Evolutionary conservation across 2,888 invertebrate genomes (phyloP).

Genomic region (Labia minor): DNA sequence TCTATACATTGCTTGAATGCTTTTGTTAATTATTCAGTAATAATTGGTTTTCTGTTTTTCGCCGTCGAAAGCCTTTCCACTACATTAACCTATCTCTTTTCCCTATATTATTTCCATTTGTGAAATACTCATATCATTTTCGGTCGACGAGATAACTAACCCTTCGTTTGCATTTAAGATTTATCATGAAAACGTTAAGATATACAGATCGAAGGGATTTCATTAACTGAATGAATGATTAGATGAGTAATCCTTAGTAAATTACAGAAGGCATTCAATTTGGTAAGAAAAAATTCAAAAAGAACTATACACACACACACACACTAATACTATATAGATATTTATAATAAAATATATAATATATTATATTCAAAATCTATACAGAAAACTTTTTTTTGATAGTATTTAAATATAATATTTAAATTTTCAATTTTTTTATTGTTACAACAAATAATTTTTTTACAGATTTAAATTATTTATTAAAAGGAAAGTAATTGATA

Average conservation of each 20-base stretch:
- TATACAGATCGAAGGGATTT: neutral
- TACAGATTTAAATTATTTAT: too few relatives aligned
- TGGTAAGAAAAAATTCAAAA: too few relatives aligned
- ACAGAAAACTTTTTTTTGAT: too few relatives aligned
- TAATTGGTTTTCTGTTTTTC: neutral
- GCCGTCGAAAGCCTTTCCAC: conserved; percentile 1
- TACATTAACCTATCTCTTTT: conserved; percentile 8
- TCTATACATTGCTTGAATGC: neutral
- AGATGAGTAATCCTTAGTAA: neutral
- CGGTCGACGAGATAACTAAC: neutral
- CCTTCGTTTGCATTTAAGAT: neutral
- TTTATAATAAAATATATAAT: too few relatives aligned
- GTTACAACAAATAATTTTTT: too few relatives aligned
- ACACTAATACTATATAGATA: too few relatives aligned
- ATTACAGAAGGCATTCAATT: too few relatives aligned
- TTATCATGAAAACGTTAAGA: conserved; percentile 8
- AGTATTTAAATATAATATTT: too few relatives aligned
- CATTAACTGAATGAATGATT: neutral
- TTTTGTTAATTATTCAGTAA: conserved; percentile 3
- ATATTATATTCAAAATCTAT: too few relatives aligned
- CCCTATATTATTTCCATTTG: conserved; percentile 13
- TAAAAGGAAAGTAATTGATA: too few relatives aligned
- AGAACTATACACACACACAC: too few relatives aligned
- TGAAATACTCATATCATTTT: conserved; percentile 5
- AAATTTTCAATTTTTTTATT: too few relatives aligned